Base-by-base conservation (phyloP, 2,888 invertebrate species). In the Sabellastarte sp. region DNA sequence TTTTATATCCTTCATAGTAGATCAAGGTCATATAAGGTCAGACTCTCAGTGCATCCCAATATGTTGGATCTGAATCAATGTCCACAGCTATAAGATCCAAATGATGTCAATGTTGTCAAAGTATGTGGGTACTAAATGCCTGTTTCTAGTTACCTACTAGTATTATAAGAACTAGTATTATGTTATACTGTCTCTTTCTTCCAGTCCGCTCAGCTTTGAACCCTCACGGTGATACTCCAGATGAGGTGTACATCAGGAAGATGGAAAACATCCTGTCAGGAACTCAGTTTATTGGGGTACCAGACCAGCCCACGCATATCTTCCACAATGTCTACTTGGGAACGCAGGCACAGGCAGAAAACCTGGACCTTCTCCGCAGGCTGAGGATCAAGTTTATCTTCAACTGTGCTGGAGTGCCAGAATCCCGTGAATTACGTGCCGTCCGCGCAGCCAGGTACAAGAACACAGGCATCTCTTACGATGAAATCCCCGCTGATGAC, bases 261-360 rank as follows among this genome's bases (percentile, higher is more conserved):
- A 61, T 69, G 68, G 20, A 62, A 33, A 32, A 62, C 28, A 63
- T 66, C 32, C 62, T 69, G 5, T 32, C 60, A 3, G 63, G 65
- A n/a, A 56, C 32, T 51, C 67, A 63, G 10, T 52, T 32, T 24
- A 26, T 65, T 20, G 69, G 69, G 20, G 67, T 69, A 15, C 69
- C 69, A 10, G 50, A 57, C n/a, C 63, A 68, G 30, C 69, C 67
- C 1, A 30, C 59, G 29, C 31, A 59, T 32, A 57, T 69, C 32
- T 31, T 50, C 5, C 31, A 31, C 30, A 62, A 59, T 31, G 59
- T 69, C 32, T 69, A 58, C 61, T 53, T 69, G 24, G 69, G 69
- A 15, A 63, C 67, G 1, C 55, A 64, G 15, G 61, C 63, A 28
- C 63, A 69, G 58, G 69, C 67, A 41, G 69, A 69, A 41, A 69